Evolutionary conservation across 2,888 invertebrate genomes (phyloP), one percentile per base, ranked within the genome.

Genomic region (Danaus chrysippus): DNA sequence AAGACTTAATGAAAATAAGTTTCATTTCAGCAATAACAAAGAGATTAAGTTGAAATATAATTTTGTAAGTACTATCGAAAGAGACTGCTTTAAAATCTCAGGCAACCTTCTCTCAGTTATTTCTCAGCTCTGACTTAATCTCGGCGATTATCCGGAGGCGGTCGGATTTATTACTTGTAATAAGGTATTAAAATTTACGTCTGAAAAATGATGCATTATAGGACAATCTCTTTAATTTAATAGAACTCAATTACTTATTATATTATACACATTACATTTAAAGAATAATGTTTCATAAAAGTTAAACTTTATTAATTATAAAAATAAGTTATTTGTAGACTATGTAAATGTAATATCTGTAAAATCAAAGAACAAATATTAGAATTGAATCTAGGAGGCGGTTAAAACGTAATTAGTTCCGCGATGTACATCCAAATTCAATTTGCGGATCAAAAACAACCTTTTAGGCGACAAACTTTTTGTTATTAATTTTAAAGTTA

Each of bases 91-190:
- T 15, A 49, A 23, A 54, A 54, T 19, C 44, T 9, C 42, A 52
- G 58, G 54, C 56, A 59, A 59, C 53, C 59, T 59, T 46, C 44
- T 49, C 49, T 49, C 49, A 56, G 57, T 57, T 57, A 57, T 59
- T 46, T 46, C 62, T 59, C 55, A 56, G 59, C 19, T 53, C 57
- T 55, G 59, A 59, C 57, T 63, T 66, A 63, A 66, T 66, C 63
- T 66, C 19, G n/a, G 19, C 61, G 66, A 63, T 66, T 61, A 66
- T 61, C 56, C 61, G 34, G 59, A 54, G 59, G 63, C 63, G 56
- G 59, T 59, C 59, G 63, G 42, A 61, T 63, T 63, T 66, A 66
- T 66, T 61, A 66, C 66, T 66, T 66, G 61, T 66, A 66, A 66
- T 63, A 66, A 63, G 61, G 59, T 58, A 66, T 63, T 63, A 61